Percentiles rank a stretch among this genome's conserved stretches.
phyloP scores from a whole-genome alignment of 2,888 invertebrate genomes.

The Microctonus aethiopoides region DNA sequence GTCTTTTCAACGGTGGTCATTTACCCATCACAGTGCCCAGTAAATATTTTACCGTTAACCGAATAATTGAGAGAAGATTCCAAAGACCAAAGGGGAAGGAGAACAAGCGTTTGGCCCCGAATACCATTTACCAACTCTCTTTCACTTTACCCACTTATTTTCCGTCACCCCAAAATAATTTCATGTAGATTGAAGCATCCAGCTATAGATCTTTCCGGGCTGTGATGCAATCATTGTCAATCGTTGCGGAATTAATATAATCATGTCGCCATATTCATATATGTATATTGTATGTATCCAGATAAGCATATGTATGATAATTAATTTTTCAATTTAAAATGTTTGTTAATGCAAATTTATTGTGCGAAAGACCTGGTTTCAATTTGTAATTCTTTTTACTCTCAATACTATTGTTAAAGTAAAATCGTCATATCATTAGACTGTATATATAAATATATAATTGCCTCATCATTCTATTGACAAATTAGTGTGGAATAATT shows the following conservation, averaged over 20 bases:
- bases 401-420: no score
- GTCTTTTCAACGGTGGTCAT: not conserved
- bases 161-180: not conserved
- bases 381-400: no score
- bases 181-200: not conserved
- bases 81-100: not conserved
- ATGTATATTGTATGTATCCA: not conserved
- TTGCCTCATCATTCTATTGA: no score
- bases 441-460: no score
- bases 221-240: not conserved
- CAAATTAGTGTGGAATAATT: no score
- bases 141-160: not conserved
- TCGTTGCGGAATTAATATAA: not conserved
- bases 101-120: constrained; percentile 4
- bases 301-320: not conserved
- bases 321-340: not conserved
- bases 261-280: not conserved
- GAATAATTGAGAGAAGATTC: constrained; percentile 8
- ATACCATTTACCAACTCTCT: not conserved
- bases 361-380: no score
- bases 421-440: no score
- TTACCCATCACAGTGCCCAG: not conserved
- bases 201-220: not conserved
- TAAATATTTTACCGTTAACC: constrained; percentile 2
- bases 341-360: no score